Conservation (phyloP, 1,140 invertebrate species). For the Littorina saxatilis region DNA sequence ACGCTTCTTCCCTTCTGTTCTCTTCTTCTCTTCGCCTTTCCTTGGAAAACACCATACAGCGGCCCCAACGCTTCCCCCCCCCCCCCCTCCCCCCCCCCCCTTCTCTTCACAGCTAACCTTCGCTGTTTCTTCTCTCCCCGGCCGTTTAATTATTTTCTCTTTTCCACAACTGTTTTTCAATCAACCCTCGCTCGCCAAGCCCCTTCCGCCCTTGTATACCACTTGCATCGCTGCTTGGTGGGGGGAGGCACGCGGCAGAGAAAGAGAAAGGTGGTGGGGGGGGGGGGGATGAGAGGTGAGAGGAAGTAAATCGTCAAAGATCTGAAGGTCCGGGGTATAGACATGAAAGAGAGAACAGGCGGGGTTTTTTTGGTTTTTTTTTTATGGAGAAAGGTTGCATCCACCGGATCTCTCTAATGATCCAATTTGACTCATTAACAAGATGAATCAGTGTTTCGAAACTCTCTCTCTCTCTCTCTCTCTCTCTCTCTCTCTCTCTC, state of each 20-base stretch:
- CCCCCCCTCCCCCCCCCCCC: neutral
- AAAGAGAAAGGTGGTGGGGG: neutral
- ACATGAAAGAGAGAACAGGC: too few relatives aligned
- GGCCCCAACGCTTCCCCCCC: neutral
- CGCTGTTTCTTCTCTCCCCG: neutral
- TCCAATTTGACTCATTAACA: too few relatives aligned
- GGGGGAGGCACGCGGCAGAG: neutral
- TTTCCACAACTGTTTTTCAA: neutral
- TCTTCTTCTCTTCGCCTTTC: neutral
- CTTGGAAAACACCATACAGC: too few relatives aligned
- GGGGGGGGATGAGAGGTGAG: neutral
- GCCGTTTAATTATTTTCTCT: slow-evolving; percentile 7
- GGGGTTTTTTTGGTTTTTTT: too few relatives aligned
- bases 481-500: too few relatives aligned
- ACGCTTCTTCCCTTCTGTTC: neutral
- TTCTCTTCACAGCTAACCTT: neutral
- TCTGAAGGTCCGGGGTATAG: too few relatives aligned
- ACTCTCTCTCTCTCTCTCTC: too few relatives aligned
- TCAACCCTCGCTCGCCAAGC: neutral
- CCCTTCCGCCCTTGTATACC: too few relatives aligned
- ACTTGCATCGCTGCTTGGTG: too few relatives aligned
- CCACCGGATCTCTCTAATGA: too few relatives aligned
- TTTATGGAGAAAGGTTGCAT: too few relatives aligned
- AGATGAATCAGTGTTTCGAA: too few relatives aligned
- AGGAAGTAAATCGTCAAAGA: neutral